Evolutionary conservation across 1,140 invertebrate species (phyloP), one percentile per base, ranked within the genome.

Genomic region (Procambarus clarkii): DNA sequence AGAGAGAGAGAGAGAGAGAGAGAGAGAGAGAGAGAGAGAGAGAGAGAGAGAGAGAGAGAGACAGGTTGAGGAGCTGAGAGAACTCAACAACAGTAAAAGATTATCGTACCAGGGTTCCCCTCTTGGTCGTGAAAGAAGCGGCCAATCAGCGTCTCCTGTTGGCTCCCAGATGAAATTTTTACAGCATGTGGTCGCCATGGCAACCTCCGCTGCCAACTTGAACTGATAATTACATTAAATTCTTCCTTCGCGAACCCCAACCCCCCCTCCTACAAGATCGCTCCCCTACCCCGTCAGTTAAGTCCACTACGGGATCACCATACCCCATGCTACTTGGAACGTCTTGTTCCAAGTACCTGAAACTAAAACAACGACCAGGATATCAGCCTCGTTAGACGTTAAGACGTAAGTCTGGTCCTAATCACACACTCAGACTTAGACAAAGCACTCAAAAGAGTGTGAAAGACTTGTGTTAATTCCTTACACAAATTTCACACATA

Each of bases 141-240:
- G 80, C 80, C 80, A 82, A 58, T 83, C 58, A 69, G 45, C 58
- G 81, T 69, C 15, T 83, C 81, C 15, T 83, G 58, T 69, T 64
- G 81, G 24, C 11, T 44, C 9, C 34, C 24, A 45, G 21, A 18
- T 64, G 60, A 64, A 0, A 11, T 11, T 83, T 83, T 69, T 69
- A 11, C 34, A 82, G 50, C 13, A 24, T 58, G 13, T 60, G n/a
- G 80, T 82, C 58, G 50, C 50, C 80, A 82, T 82, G 80, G 18
- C 50, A 82, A 60, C 58, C 58, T 83, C 21, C 44, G 34, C 58
- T 21, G 15, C 81, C 34, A 77, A 21, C n/a, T 60, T 60, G 21
- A 3, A 24, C n/a, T 4, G 21, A 74, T 74, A 24, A 24, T 21
- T 74, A 0, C 13, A 7, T 74, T 34, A 21, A 1, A 34, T 24